A percentile compares a stretch with the other conserved stretches of the same genome.
These are phyloP conservation scores for Trachelus stipa DNA, from an alignment of 2,888 invertebrate genomes.

Conservation along the genomic window DNA sequence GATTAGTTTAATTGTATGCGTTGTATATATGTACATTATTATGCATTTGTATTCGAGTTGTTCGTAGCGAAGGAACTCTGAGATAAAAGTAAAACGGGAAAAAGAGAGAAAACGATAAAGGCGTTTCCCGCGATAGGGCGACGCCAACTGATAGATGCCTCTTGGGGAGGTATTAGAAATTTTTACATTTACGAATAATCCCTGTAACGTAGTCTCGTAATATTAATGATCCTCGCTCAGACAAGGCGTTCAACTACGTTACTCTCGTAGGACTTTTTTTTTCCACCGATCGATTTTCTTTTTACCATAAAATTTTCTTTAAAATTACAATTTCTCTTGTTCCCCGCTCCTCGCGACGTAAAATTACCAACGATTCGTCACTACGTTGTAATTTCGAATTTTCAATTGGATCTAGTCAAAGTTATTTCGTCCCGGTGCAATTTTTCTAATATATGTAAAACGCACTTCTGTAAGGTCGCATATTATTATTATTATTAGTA, in stretches of 20 bases:
- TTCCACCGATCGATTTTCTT: background rate
- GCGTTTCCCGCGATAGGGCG: background rate
- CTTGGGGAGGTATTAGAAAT: background rate
- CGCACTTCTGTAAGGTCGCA: background rate
- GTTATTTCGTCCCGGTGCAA: background rate
- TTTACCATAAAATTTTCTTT: background rate
- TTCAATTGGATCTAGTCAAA: background rate
- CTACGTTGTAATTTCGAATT: background rate
- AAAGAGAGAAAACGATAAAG: background rate
- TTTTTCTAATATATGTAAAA: background rate
- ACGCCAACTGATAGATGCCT: background rate
- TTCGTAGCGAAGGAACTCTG: background rate
- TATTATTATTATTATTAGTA: background rate
- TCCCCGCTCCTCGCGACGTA: background rate
- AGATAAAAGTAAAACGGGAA: background rate
- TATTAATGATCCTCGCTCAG: background rate
- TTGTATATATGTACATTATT: slow-evolving; percentile 64
- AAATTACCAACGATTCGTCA: background rate
- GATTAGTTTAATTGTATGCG: slow-evolving; percentile 56
- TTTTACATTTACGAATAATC: background rate
- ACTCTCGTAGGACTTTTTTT: background rate
- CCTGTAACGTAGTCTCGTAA: background rate
- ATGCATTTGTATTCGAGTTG: slow-evolving; percentile 58
- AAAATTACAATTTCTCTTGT: background rate
- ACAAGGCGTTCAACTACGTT: background rate